phyloP scores from a whole-genome alignment of 2,888 invertebrate species.

The Bimastos eiseni region DNA sequence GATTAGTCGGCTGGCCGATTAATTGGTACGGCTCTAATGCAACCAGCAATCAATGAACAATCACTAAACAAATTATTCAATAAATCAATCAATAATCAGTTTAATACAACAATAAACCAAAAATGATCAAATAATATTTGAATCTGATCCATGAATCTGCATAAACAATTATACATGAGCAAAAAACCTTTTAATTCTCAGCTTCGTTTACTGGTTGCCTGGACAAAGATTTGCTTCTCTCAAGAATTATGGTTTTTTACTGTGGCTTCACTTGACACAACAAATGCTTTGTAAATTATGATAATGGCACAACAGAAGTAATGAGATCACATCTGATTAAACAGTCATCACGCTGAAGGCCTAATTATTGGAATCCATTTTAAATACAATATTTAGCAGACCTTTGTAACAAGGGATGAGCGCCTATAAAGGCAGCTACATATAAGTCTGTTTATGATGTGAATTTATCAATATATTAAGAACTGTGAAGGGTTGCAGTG shows the following conservation, averaged over 20 bases:
- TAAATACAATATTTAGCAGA: not conserved
- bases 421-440: too few relatives aligned
- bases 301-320: not conserved
- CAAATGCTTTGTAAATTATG: not conserved
- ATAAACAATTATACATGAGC: not conserved
- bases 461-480: too few relatives aligned
- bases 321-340: not conserved
- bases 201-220: not conserved
- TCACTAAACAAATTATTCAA: not conserved
- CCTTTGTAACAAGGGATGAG: too few relatives aligned
- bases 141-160: not conserved
- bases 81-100: not conserved
- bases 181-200: not conserved
- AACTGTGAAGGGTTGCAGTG: too few relatives aligned
- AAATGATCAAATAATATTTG: not conserved
- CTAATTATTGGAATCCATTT: not conserved
- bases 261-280: not conserved
- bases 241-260: not conserved
- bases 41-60: not conserved
- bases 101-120: not conserved
- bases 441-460: too few relatives aligned
- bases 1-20: too few relatives aligned
- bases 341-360: not conserved
- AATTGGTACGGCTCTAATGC: too few relatives aligned
- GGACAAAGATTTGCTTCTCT: not conserved